Conservation (phyloP, 2,113 vertebrate species). For the Maylandia zebra region DNA sequence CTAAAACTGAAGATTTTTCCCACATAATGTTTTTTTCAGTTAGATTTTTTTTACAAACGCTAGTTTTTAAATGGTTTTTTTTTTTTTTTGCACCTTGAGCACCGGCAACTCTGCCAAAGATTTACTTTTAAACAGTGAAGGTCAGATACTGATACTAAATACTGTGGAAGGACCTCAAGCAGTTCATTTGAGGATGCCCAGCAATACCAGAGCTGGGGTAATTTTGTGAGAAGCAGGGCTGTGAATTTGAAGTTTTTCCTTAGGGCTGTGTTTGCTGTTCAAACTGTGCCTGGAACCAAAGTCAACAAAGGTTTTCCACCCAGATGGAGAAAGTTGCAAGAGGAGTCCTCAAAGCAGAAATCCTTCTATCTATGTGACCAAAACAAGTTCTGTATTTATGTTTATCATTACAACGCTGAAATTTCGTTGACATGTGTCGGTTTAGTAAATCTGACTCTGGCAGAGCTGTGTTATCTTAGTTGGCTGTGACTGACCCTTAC, state of each 20-base stretch:
- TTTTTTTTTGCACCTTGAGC: background rate
- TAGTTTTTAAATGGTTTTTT: background rate
- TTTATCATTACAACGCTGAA: background rate
- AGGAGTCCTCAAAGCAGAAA: background rate
- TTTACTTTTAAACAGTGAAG: background rate
- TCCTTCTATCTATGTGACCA: background rate
- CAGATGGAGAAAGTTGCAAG: conserved; percentile 8
- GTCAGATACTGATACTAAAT: background rate
- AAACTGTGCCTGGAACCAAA: background rate
- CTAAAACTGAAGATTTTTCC: background rate
- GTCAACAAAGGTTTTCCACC: background rate
- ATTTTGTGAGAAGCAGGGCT: background rate
- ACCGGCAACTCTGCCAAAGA: background rate
- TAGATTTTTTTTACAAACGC: background rate
- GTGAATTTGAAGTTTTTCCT: background rate
- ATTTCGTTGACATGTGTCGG: background rate
- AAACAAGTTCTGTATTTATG: background rate
- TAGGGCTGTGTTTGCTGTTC: background rate
- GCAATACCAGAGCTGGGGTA: background rate
- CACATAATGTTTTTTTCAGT: background rate
- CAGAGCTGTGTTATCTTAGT: background rate
- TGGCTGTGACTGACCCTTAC: background rate
- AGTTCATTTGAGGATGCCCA: background rate
- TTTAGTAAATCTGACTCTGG: background rate
- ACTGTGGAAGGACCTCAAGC: background rate